Evolutionary conservation across 2,113 vertebrate genomes (phyloP).

Genomic region (Apteryx mantelli): DNA sequence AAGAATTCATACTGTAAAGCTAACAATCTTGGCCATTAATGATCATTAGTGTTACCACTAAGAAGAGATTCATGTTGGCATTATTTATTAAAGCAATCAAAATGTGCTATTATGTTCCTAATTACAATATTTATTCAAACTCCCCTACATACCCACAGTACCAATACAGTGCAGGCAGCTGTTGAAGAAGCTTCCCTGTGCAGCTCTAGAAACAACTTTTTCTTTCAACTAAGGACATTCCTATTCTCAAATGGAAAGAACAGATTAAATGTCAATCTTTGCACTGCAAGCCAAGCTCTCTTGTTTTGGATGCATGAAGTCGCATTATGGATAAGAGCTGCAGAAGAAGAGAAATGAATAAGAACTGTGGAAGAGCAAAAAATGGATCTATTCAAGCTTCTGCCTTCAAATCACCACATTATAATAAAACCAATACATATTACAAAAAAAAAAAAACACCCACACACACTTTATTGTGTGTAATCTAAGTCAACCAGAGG

Average conservation of each 20-base stretch:
- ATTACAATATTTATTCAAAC: slow-evolving; percentile 65
- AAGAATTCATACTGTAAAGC: slow-evolving; percentile 52
- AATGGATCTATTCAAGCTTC: neutral
- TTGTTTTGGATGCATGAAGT: neutral
- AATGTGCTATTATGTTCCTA: slow-evolving; percentile 57
- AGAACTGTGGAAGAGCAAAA: neutral
- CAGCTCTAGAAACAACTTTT: neutral
- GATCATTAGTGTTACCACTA: slow-evolving; percentile 60
- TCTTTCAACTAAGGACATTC: neutral
- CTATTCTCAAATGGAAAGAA: neutral
- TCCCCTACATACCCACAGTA: slow-evolving; percentile 39
- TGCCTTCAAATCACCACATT: neutral
- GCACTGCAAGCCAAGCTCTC: neutral
- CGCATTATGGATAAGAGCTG: neutral
- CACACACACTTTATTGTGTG: neutral
- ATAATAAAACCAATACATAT: neutral
- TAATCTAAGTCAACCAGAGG: neutral
- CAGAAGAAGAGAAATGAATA: neutral
- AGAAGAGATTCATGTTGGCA: slow-evolving; percentile 35
- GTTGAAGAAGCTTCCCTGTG: slow-evolving; percentile 18
- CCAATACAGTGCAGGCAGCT: slow-evolving; percentile 32
- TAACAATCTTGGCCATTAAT: slow-evolving; percentile 59
- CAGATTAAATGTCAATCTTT: neutral
- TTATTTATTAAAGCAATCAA: slow-evolving; percentile 70
- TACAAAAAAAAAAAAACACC: neutral